Conservation (phyloP, 2,113 vertebrate species). For the Acanthisitta chloris region DNA sequence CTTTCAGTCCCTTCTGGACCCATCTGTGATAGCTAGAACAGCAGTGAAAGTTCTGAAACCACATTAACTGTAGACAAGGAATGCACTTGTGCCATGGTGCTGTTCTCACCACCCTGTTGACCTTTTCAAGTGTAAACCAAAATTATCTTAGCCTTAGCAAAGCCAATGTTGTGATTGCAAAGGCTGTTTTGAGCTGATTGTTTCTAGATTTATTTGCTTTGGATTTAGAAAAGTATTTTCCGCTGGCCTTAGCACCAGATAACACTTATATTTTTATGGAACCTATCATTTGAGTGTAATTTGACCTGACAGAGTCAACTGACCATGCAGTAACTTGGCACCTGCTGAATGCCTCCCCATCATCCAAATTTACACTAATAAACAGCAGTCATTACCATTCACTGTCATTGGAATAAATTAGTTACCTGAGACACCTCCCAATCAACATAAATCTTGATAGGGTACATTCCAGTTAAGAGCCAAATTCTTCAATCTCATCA, state of each 20-base stretch:
- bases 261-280: not conserved
- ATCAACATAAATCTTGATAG: not conserved
- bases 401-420: slow-evolving; percentile 10
- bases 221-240: not conserved
- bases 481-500: not conserved
- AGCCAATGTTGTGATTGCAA: not conserved
- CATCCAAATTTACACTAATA: slow-evolving; percentile 59
- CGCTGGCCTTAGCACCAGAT: not conserved
- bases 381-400: slow-evolving; percentile 47
- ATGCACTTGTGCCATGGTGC: not conserved
- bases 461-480: not conserved
- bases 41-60: not conserved
- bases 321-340: slow-evolving; percentile 61
- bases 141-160: not conserved
- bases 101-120: not conserved
- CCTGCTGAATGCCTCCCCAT: slow-evolving; percentile 43
- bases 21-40: not conserved
- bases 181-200: not conserved
- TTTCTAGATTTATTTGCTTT: not conserved
- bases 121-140: not conserved
- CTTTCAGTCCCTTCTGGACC: not conserved
- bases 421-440: slow-evolving; percentile 35
- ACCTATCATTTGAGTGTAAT: slow-evolving; percentile 57
- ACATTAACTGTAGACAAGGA: not conserved
- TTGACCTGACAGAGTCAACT: slow-evolving; percentile 65